Evolutionary conservation across 35 echinoderm and acorn worm species (phyloP), one percentile per base, ranked within the genome.

Genomic region (Lytechinus pictus): DNA sequence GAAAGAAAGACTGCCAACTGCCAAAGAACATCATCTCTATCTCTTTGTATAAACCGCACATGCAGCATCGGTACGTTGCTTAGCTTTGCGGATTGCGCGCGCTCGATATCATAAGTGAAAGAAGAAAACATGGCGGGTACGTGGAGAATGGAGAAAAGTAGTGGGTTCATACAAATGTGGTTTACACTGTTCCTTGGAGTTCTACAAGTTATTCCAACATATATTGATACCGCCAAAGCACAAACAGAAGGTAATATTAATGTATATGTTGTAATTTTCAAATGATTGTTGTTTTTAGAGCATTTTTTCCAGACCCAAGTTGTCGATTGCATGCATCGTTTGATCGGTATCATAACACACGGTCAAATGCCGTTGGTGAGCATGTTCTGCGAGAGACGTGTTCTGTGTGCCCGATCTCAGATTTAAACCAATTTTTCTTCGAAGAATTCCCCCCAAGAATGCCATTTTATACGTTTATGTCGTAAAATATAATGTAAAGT

Each of bases 161-260:
- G 57, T 87, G 94, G 96, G 51, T 66, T 97, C 91, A 95, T 96
- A 95, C 95, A 98, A 54, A 97, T 98, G 95, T 98, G 97, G 97
- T 95, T 98, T 96, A 98, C 97, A 89, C 96, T 98, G 94, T 95
- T 96, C 58, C 89, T 98, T 19, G 96, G 97, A 56, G 95, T 98
- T 94, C 92, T 98, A 86, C 97, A 98, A 96, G 86, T 98, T 52
- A 96, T 98, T 55, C 97, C 97, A 61, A 95, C 97, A 94, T 95
- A 98, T 86, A 94, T 98, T 61, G 96, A 98, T 79, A 98, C 96
- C 95, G 97, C 96, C 55, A 96, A 95, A 88, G 97, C 97, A 94
- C 97, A 98, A 92, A 95, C 95, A 61, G 96, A 96, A 98, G 97
- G 97, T 98, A 96, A 94, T 55, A 61, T 55, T 54, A 52, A 94